These are phyloP conservation scores for Tyria jacobaeae DNA, from an alignment of 2,888 invertebrate species.

Conservation along the genomic window DNA sequence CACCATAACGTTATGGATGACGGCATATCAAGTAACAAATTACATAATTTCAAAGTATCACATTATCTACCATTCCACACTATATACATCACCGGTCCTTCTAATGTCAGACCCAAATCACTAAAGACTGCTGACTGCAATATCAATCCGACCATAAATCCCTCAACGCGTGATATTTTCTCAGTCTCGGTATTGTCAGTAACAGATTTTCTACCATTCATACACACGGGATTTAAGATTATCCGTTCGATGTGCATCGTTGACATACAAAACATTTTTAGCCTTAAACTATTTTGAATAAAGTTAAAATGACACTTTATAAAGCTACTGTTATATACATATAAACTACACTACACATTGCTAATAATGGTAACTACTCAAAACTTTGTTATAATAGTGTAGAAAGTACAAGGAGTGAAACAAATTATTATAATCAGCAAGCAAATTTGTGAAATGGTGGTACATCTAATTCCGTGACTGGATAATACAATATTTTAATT, in stretches of 20 bases:
- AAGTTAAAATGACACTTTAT: too few relatives aligned
- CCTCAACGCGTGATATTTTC: conserved; percentile 35
- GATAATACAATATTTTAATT: too few relatives aligned
- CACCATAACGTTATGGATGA: background rate
- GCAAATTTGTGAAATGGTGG: too few relatives aligned
- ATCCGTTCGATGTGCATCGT: background rate
- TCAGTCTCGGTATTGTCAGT: conserved; percentile 20
- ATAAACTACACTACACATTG: too few relatives aligned
- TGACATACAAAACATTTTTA: background rate
- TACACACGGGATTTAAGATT: conserved; percentile 31
- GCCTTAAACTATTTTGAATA: too few relatives aligned
- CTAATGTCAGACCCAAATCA: conserved; percentile 4
- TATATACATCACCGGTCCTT: conserved; percentile 1
- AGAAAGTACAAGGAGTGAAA: too few relatives aligned
- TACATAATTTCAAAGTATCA: conserved; percentile 10
- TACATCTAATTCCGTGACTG: too few relatives aligned
- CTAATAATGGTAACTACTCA: too few relatives aligned
- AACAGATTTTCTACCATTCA: conserved; percentile 30
- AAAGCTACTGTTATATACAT: too few relatives aligned
- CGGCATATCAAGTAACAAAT: conserved; percentile 2
- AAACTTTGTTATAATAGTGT: too few relatives aligned
- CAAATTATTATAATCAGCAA: too few relatives aligned
- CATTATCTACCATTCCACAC: conserved; percentile 1
- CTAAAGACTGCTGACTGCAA: conserved; percentile 25
- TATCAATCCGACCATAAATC: conserved; percentile 43